phyloP scores from a whole-genome alignment of 53 echinoderm and acorn worm species.

The Actinopyga echinites region DNA sequence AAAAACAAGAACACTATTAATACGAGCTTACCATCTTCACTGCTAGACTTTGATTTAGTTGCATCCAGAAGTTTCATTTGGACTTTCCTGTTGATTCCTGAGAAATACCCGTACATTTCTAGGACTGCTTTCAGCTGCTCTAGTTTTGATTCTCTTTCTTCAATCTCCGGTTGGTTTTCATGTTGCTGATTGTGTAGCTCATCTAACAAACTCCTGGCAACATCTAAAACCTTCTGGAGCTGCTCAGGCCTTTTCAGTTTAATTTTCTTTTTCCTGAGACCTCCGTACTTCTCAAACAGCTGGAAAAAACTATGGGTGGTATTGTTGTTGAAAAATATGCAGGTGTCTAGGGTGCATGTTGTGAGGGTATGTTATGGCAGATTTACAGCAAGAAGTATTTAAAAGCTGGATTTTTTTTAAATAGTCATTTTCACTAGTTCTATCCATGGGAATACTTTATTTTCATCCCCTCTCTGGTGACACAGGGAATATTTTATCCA shows the following conservation, averaged over 20 bases:
- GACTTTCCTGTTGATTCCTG: constrained; percentile 96
- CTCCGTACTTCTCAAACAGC: constrained; percentile 95
- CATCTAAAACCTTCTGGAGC: constrained; percentile 92
- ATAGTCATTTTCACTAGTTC: too few species aligned
- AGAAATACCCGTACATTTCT: constrained; percentile 99
- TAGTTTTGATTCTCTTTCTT: constrained; percentile 88
- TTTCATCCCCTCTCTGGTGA: too few species aligned
- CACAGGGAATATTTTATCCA: too few species aligned
- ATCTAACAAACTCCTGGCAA: constrained; percentile 80
- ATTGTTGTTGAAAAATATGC: background rate
- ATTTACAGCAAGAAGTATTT: too few species aligned
- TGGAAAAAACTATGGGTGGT: constrained; percentile 73
- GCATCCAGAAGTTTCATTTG: constrained; percentile 90
- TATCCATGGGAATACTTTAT: too few species aligned
- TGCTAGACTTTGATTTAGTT: constrained; percentile 85
- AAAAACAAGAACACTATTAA: too few species aligned
- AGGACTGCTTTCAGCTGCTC: constrained; percentile 93
- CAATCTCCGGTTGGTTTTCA: constrained; percentile 77
- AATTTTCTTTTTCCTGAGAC: constrained; percentile 79
- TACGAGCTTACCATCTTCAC: constrained; percentile 83
- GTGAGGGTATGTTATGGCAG: too few species aligned
- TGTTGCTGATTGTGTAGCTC: constrained; percentile 75
- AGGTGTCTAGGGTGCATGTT: too few species aligned
- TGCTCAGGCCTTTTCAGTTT: constrained; percentile 95
- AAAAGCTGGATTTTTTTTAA: too few species aligned